Base-by-base conservation (phyloP, 2,113 vertebrate genomes). In the Pongo pygmaeus region DNA sequence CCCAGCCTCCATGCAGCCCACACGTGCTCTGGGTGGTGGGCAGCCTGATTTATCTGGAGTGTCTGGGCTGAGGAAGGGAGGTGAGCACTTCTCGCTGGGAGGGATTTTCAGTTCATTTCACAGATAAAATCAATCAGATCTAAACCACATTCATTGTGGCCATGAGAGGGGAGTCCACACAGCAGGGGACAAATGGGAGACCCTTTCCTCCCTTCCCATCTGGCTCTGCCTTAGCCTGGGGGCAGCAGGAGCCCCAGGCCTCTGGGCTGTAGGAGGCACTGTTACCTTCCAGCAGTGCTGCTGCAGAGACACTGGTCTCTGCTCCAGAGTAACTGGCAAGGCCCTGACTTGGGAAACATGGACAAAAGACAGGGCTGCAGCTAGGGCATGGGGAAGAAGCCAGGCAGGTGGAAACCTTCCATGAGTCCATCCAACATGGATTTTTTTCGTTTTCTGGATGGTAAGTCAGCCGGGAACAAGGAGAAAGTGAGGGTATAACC, bases 101-200 rank as follows among this genome's bases (percentile, higher is more conserved):
- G 97, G 96, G 94, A 96, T 96, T 96, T 96, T 97, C 97, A 97
- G 97, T 97, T 98, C 98, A 98, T 98, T 98, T 98, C 98, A 98
- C 97, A 97, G 97, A 98, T 97, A 95, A 98, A 98, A 97, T 98
- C 97, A 97, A 96, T 97, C 97, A 97, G 95, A 94, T 72, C 81
- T 94, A 85, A 95, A 84, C 92, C 2, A 0, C 52, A 57, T 75
- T 94, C 90, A 61, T 84, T 43, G 83, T 3, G 8, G 94, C 93
- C 87, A 0, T 0, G 74, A 79, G 91, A 96, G 89, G 91, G 67
- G 79, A 89, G 20, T 80, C 95, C 32, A 20, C 67, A 46, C 85
- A 95, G 93, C 94, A 23, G 95, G 94, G 81, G 50, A n/a, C 57
- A 11, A 48, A 40, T 0, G 2, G 40, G n/a, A 92, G 61, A 40